Conservation (phyloP, 2,888 invertebrate genomes). For the Odontothrips loti region DNA sequence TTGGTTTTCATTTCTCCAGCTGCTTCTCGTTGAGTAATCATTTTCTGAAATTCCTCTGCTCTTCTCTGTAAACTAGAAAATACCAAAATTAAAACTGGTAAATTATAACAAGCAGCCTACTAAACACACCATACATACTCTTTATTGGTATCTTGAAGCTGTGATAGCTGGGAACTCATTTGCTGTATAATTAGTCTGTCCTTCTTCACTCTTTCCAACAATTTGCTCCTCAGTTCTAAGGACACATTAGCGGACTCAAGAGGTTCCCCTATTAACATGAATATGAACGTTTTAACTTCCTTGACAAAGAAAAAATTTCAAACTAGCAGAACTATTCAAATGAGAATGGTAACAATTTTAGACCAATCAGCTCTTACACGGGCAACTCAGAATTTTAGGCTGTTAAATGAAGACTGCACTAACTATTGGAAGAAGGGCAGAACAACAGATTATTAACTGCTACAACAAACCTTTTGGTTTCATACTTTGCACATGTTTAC, state of each 20-base stretch:
- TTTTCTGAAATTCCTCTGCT: not conserved
- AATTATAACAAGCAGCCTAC: not conserved
- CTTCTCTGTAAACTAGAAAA: not conserved
- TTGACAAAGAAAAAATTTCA: not conserved
- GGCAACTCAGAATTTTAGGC: too few species aligned
- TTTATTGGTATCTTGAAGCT: not conserved
- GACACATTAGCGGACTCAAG: not conserved
- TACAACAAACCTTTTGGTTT: not conserved
- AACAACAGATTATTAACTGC: not conserved
- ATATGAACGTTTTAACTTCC: too few species aligned
- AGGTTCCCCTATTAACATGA: not conserved
- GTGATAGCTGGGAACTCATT: not conserved
- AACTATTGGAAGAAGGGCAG: too few species aligned
- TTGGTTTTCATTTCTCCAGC: not conserved
- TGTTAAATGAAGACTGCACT: too few species aligned
- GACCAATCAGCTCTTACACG: too few species aligned
- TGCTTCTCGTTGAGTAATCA: not conserved
- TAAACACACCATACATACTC: not conserved
- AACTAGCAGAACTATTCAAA: not conserved
- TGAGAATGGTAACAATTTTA: not conserved
- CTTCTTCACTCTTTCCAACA: not conserved
- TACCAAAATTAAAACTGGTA: not conserved
- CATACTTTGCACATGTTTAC: not conserved
- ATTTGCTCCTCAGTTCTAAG: not conserved
- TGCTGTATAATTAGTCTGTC: not conserved